Evolutionary conservation across 2,888 invertebrate species (phyloP).

Genomic region (Uloborus plumipes): DNA sequence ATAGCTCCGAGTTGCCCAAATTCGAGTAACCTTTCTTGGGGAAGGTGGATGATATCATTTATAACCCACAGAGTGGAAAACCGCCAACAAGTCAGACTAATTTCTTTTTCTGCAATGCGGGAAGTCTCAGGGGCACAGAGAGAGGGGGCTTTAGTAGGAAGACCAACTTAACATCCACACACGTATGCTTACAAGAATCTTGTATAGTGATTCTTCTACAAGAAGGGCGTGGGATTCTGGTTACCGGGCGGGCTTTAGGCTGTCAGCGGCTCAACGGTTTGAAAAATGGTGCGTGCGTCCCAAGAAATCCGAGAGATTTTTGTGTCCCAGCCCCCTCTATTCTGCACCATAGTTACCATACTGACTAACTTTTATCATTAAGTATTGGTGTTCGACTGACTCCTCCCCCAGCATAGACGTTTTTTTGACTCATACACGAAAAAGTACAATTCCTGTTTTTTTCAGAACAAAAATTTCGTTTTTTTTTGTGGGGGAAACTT

Average conservation of each 20-base stretch:
- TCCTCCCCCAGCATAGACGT: no score
- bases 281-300: slow-evolving; percentile 51
- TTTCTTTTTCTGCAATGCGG: slow-evolving; percentile 32
- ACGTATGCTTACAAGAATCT: neutral
- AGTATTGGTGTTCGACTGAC: neutral
- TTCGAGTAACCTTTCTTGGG: slow-evolving; percentile 20
- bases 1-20: slow-evolving; percentile 32
- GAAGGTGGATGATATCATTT: slow-evolving; percentile 39
- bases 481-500: slow-evolving; percentile 1
- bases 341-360: slow-evolving; percentile 1
- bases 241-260: slow-evolving; percentile 39
- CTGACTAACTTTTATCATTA: slow-evolving; percentile 22
- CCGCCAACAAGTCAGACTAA: slow-evolving; percentile 63
- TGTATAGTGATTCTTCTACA: slow-evolving; percentile 5
- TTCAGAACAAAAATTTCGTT: neutral
- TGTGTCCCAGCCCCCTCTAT: slow-evolving; percentile 1
- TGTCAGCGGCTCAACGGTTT: slow-evolving; percentile 48
- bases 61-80: slow-evolving; percentile 38
- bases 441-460: no score
- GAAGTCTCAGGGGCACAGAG: no score
- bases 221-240: slow-evolving; percentile 48
- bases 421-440: no score
- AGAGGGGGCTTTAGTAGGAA: neutral
- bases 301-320: slow-evolving; percentile 39
- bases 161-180: no score